phyloP scores from a whole-genome alignment of 2,797 vertebrate genomes.

The Limnodromus scolopaceus region DNA sequence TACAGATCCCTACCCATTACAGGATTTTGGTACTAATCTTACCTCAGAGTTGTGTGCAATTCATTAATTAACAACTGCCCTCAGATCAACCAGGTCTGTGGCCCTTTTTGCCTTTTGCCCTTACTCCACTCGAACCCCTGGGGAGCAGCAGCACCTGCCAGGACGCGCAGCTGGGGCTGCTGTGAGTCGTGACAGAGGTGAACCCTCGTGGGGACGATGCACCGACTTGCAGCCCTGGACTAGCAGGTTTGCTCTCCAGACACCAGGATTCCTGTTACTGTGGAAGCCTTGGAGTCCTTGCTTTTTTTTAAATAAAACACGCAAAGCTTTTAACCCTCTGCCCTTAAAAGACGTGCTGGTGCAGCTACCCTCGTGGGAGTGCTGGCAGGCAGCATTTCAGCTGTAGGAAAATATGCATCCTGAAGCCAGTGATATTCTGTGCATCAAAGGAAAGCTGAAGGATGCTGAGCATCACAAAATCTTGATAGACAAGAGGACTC shows the following conservation, averaged over 20 bases:
- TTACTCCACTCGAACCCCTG: background rate
- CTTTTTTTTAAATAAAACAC: background rate
- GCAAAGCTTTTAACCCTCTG: background rate
- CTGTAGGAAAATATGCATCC: background rate
- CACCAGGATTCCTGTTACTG: background rate
- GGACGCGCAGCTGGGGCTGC: fast-evolving
- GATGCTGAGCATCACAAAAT: background rate
- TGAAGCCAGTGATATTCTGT: background rate
- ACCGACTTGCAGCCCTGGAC: background rate
- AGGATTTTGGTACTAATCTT: background rate
- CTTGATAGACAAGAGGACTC: background rate
- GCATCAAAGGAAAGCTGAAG: background rate
- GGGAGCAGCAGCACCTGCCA: background rate
- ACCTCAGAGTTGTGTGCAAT: background rate
- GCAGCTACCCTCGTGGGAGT: background rate
- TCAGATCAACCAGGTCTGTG: background rate
- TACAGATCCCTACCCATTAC: background rate
- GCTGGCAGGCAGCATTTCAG: background rate
- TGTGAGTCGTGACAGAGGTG: background rate
- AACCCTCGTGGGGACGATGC: fast-evolving
- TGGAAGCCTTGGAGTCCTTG: background rate
- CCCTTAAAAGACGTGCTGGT: background rate
- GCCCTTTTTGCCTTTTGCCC: background rate
- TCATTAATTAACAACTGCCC: background rate
- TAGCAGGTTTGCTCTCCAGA: background rate